These are phyloP conservation scores for Yponomeuta plumbellus DNA, from an alignment of 2,888 invertebrate genomes.

Conservation along the genomic window DNA sequence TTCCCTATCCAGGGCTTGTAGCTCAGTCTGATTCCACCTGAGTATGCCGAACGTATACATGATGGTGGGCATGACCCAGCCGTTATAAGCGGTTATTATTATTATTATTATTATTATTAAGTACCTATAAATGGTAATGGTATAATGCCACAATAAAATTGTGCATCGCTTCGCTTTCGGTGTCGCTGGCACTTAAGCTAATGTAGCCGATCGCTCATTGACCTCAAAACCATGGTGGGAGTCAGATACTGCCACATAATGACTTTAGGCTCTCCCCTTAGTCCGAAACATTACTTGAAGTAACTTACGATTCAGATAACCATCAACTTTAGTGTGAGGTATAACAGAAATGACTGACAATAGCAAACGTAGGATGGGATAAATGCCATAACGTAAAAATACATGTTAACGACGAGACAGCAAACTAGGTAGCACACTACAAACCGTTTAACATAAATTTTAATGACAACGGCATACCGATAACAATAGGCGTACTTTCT, in stretches of 20 bases:
- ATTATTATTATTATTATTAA: too few species aligned
- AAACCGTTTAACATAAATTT: conserved; percentile 50
- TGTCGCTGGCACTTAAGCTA: conserved; percentile 33
- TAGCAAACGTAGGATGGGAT: background rate
- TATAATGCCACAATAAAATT: background rate
- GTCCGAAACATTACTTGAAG: background rate
- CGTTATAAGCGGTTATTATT: too few species aligned
- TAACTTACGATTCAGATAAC: conserved; percentile 19
- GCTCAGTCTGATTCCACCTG: too few species aligned
- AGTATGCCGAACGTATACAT: too few species aligned
- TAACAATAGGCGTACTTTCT: conserved; percentile 7
- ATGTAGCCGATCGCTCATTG: conserved; percentile 65
- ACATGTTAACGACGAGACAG: conserved; percentile 28
- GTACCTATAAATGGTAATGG: too few species aligned
- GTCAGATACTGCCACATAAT: conserved; percentile 34
- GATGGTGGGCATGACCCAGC: too few species aligned
- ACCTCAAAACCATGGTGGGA: conserved; percentile 50
- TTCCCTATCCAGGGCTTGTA: too few species aligned
- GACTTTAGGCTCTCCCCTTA: conserved; percentile 5
- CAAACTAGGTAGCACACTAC: conserved; percentile 27
- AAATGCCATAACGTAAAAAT: conserved; percentile 16
- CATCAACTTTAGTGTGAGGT: background rate
- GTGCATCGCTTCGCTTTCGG: background rate
- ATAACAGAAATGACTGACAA: background rate
- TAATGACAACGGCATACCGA: conserved; percentile 16